Conservation (phyloP, 2,888 invertebrate species). For the Oligia latruncula region DNA sequence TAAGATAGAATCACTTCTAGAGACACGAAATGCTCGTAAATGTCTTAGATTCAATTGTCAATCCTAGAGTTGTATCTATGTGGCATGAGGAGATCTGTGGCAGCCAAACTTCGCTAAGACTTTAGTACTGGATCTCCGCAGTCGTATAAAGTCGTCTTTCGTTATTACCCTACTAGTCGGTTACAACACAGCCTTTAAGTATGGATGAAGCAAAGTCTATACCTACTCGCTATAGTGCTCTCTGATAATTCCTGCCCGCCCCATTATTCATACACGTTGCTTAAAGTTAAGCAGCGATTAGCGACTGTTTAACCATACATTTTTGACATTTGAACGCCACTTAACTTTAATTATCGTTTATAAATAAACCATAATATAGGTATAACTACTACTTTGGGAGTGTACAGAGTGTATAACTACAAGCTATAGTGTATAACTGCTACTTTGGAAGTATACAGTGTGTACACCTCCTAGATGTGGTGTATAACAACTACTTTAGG, state of each 20-base stretch:
- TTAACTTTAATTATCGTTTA: no score
- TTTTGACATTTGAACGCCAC: no score
- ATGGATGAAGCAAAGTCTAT: conserved; percentile 18
- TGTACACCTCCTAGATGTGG: not conserved
- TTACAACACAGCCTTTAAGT: conserved; percentile 25
- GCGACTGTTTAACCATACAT: no score
- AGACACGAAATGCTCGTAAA: conserved; percentile 36
- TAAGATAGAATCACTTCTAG: conserved; percentile 22
- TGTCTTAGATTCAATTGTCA: conserved; percentile 54
- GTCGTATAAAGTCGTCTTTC: conserved; percentile 51
- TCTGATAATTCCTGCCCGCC: no score
- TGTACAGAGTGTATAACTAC: not conserved
- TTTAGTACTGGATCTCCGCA: conserved; percentile 56
- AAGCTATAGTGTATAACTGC: not conserved
- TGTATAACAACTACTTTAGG: not conserved
- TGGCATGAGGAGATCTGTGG: conserved; percentile 47
- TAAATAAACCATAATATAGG: no score
- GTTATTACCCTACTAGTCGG: conserved; percentile 47
- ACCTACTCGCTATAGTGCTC: not conserved
- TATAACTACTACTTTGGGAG: no score
- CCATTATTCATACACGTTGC: no score
- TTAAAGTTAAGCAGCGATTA: no score
- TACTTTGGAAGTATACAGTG: not conserved
- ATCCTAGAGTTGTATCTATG: conserved; percentile 29
- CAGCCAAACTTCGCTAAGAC: conserved; percentile 50